Evolutionary conservation across 2,113 vertebrate genomes (phyloP).

Genomic region (Phyllopteryx taeniolatus): DNA sequence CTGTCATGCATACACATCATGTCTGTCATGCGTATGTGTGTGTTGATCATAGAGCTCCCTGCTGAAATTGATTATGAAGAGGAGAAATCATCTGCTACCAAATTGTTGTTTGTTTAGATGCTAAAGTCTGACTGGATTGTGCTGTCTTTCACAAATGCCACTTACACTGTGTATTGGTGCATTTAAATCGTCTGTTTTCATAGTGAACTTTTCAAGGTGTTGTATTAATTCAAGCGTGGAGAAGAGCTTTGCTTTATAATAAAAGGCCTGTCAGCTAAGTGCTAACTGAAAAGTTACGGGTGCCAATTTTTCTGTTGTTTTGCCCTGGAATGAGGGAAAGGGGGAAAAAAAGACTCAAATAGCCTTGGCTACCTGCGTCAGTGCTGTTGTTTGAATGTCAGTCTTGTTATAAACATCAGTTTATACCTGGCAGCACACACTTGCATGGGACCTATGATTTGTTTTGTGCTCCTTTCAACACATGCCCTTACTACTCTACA

Average conservation of each 20-base stretch:
- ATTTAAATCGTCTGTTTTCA: conserved; percentile 24
- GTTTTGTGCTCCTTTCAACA: conserved; percentile 11
- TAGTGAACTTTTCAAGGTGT: conserved; percentile 41
- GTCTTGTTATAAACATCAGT: conserved; percentile 40
- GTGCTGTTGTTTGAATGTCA: conserved; percentile 41
- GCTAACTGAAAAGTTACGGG: conserved; percentile 36
- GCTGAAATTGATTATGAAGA: conserved; percentile 24
- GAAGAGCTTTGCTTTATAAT: conserved; percentile 45
- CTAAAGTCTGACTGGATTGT: conserved; percentile 40
- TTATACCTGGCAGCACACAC: conserved; percentile 13
- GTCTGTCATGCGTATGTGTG: background rate
- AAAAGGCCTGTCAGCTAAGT: conserved; percentile 38
- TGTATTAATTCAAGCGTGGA: conserved; percentile 43
- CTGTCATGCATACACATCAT: background rate
- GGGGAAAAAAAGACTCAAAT: conserved; percentile 23
- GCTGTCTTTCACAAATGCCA: conserved; percentile 30
- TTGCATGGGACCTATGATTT: conserved; percentile 15
- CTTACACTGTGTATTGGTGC: conserved; percentile 1
- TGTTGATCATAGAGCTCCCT: background rate
- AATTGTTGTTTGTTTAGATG: conserved; percentile 38
- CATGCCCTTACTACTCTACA: conserved; percentile 17
- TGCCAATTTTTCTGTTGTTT: conserved; percentile 38
- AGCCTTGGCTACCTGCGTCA: conserved; percentile 28
- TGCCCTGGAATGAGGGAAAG: conserved; percentile 11
- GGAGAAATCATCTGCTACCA: conserved; percentile 33